Evolutionary conservation across 2,888 invertebrate species (phyloP).

Genomic region (Camponotus fellah): DNA sequence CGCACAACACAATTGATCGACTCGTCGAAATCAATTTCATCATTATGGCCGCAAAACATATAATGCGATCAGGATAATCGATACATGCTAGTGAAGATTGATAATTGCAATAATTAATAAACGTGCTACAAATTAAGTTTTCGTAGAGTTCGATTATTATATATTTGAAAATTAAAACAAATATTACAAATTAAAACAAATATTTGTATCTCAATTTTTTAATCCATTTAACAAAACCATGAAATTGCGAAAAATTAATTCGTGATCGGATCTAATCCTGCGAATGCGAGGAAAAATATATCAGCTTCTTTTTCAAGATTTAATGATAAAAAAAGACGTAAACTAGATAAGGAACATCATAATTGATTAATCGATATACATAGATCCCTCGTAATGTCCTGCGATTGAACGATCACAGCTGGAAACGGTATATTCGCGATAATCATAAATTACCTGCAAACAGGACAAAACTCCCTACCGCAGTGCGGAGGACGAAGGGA

Average conservation of each 20-base stretch:
- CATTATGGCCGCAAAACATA: background rate
- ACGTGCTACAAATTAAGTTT: background rate
- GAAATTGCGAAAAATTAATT: background rate
- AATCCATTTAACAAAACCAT: background rate
- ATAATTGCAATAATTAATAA: conserved; percentile 16
- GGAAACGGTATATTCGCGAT: background rate
- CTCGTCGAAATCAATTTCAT: conserved; percentile 17
- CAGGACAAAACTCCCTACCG: conserved; percentile 80
- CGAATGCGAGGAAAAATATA: background rate
- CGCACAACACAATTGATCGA: conserved; percentile 14
- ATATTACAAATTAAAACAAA: no score
- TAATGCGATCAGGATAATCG: background rate
- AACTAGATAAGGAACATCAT: background rate
- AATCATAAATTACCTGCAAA: conserved; percentile 79
- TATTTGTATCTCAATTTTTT: background rate
- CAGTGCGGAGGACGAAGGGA: conserved; percentile 78
- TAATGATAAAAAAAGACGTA: background rate
- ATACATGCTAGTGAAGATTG: background rate
- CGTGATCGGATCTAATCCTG: background rate
- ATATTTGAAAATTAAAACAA: background rate
- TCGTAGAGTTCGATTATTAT: background rate
- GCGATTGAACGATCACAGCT: background rate
- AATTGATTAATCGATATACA: conserved; percentile 5
- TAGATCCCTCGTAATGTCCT: background rate
- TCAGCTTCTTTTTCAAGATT: background rate